A percentile compares a stretch with the other conserved stretches of the same genome.
Evolutionary conservation across 2,888 invertebrate species (phyloP).

Genomic region (Ennomos quercinarius): DNA sequence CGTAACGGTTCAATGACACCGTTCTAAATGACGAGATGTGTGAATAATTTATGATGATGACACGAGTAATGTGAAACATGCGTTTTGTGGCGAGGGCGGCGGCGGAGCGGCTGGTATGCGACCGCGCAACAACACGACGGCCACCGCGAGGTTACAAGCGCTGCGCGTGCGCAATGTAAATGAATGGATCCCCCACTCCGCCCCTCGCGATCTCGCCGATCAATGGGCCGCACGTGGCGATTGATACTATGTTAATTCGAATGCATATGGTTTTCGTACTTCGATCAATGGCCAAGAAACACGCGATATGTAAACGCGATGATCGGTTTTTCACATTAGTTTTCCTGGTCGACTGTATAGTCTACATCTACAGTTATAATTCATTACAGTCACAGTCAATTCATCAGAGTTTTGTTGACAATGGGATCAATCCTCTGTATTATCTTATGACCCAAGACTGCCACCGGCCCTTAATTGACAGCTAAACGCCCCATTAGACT

Average conservation of each 20-base stretch:
- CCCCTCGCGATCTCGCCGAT: conserved; percentile 56
- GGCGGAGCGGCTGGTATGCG: conserved; percentile 48
- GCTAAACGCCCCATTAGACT: conserved; percentile 70
- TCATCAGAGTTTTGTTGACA: conserved; percentile 43
- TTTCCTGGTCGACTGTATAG: too few species aligned
- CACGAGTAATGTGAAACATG: conserved; percentile 57
- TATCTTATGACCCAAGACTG: conserved; percentile 29
- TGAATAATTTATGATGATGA: conserved; percentile 65
- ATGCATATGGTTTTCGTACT: conserved; percentile 21
- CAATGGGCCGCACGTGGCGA: conserved; percentile 78
- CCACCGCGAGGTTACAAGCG: conserved; percentile 58
- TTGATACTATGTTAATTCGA: conserved; percentile 61
- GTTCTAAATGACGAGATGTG: conserved; percentile 52
- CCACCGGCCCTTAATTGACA: conserved; percentile 69
- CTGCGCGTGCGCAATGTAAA: conserved; percentile 73
- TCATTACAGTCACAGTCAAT: conserved; percentile 4
- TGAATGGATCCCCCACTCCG: conserved; percentile 72
- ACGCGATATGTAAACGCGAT: background rate
- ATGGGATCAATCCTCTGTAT: conserved; percentile 45
- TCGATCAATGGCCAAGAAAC: conserved; percentile 18
- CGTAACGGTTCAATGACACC: conserved; percentile 61
- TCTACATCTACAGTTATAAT: too few species aligned
- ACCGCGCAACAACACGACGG: conserved; percentile 39
- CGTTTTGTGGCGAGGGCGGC: conserved; percentile 53
- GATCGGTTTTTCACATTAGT: too few species aligned